These are phyloP conservation scores for Xestia xanthographa DNA, from an alignment of 2,888 invertebrate genomes.

Conservation along the genomic window DNA sequence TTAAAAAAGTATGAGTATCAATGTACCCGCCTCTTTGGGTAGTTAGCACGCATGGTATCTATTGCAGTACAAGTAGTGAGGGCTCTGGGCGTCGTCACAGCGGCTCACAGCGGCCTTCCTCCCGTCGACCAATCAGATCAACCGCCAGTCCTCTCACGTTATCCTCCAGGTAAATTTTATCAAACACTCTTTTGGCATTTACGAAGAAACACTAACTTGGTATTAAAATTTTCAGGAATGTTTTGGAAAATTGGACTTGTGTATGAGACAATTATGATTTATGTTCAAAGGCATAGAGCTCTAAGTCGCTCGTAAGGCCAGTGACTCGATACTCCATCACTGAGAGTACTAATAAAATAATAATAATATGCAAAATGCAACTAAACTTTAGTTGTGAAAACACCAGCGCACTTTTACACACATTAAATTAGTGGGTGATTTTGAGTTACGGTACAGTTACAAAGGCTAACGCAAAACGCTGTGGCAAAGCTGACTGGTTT, in stretches of 20 bases:
- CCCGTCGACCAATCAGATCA: constrained; percentile 79
- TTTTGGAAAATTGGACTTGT: constrained; percentile 14
- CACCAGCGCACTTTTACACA: neutral
- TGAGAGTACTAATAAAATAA: too few species aligned
- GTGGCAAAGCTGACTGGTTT: neutral
- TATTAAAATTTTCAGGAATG: constrained; percentile 26
- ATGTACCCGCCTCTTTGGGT: constrained; percentile 59
- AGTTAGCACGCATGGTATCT: constrained; percentile 73
- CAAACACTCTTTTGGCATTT: constrained; percentile 22
- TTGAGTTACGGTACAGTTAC: neutral
- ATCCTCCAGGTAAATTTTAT: constrained; percentile 70
- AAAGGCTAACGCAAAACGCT: neutral
- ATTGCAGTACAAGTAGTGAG: constrained; percentile 75
- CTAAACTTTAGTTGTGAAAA: neutral
- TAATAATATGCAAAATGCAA: too few species aligned
- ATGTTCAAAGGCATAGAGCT: neutral
- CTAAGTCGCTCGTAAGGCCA: constrained; percentile 2
- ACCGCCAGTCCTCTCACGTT: constrained; percentile 76
- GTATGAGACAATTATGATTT: neutral
- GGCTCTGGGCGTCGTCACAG: constrained; percentile 39
- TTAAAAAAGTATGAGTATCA: constrained; percentile 11
- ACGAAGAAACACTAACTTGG: constrained; percentile 27
- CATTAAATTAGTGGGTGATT: neutral
- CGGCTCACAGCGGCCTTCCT: constrained; percentile 68
- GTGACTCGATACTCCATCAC: neutral